Base-by-base conservation (phyloP, 1,140 invertebrate species). In the Drosophila fuyamai region DNA sequence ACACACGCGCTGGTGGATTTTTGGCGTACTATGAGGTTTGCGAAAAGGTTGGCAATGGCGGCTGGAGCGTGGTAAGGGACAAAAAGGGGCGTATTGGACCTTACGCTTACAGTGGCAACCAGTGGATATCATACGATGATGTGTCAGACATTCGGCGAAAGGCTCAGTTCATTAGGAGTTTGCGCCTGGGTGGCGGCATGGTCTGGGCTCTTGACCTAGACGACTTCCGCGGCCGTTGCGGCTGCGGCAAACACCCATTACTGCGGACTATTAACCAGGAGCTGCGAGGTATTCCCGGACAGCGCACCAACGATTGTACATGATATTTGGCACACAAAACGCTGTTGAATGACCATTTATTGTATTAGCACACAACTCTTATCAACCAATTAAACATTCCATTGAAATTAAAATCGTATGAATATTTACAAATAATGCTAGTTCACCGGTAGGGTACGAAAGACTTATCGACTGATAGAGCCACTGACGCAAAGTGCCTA, bases 1-100 rank as follows among this genome's bases (percentile, higher is more conserved):
- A 95, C 74, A 98, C 97, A 0, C 93, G 95, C 67, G 95, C 97
- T 4, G 93, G 95, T 78, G 97, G 97, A 50, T 96, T 97, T 81
- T 93, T 98, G 23, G 94, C 97, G 1, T 98, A 96, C 91, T 98
- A 97, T 90, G 97, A 98, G 93, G 95, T 96, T 47, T 96, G 96
- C 79, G 93, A 94, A 47, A 93, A 94, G 70, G 92, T 96, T 2
- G 94, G 94, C 71, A 94, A 93, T 1, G 91, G 93, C 35, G 94
- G 94, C 13, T 97, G 96, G 96, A 94, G 93, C 5, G 94, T 96
- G 5, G 93, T 94, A 5, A 93, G 94, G 72, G 95, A 96, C 81
- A 93, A 94, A 1, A 71, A 94, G 50, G 94, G 95, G 23, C 90
- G 94, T 23, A 95, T 96, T 57, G 97, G 96, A 5, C 96, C 97